Percentiles rank a stretch among this genome's conserved stretches.
These are phyloP conservation scores for Bostrychus sinensis DNA, from an alignment of 2,113 vertebrate species.

Conservation along the genomic window DNA sequence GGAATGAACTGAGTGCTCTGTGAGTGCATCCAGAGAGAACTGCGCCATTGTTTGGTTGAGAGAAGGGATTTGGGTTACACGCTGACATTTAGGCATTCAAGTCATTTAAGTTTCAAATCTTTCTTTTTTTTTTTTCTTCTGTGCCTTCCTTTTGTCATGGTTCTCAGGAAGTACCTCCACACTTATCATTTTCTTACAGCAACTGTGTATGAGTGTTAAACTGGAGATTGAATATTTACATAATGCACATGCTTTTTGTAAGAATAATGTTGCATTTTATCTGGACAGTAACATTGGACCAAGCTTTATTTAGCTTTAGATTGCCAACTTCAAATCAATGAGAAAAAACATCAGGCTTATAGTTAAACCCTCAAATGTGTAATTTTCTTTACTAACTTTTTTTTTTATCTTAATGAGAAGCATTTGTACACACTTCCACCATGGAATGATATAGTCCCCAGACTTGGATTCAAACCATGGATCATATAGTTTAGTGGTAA, in stretches of 20 bases:
- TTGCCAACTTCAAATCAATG: too few species aligned
- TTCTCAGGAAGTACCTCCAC: neutral
- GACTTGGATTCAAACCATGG: too few species aligned
- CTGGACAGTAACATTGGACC: too few species aligned
- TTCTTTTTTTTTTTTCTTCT: constrained; percentile 9
- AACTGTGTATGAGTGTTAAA: neutral
- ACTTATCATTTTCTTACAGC: neutral
- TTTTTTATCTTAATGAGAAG: too few species aligned
- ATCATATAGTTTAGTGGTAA: too few species aligned
- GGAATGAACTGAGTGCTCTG: constrained; percentile 11
- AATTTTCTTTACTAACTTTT: too few species aligned
- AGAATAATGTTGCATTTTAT: neutral
- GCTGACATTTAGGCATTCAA: constrained; percentile 21
- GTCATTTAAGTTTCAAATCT: constrained; percentile 25
- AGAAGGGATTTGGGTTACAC: constrained; percentile 20
- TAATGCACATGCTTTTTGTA: neutral
- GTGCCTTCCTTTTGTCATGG: neutral
- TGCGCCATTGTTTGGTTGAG: constrained; percentile 42
- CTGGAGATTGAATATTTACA: neutral
- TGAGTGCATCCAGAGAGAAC: constrained; percentile 19
- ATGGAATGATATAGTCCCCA: too few species aligned
- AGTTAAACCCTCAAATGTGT: too few species aligned
- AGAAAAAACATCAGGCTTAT: too few species aligned
- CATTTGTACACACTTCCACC: too few species aligned
- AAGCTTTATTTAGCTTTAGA: too few species aligned